Conservation (phyloP, 2,113 vertebrate species). For the Theropithecus gelada region DNA sequence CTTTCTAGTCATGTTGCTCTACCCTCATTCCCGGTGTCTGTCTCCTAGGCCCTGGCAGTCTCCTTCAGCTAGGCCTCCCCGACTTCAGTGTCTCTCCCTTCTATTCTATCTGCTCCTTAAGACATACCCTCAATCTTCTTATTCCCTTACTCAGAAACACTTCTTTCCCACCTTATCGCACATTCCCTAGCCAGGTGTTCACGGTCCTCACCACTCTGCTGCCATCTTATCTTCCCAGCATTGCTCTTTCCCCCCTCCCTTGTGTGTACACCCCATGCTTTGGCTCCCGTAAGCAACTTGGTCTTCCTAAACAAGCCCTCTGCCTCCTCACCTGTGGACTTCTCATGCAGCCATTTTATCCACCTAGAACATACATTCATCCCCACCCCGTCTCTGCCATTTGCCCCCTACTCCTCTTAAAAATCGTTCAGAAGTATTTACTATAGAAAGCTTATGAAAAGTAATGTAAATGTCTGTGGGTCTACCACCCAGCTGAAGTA, state of each 20-base stretch:
- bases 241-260: background rate
- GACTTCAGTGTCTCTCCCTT: background rate
- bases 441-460: background rate
- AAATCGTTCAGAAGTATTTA: background rate
- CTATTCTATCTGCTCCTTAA: background rate
- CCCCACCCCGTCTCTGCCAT: background rate
- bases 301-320: background rate
- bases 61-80: background rate
- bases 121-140: background rate
- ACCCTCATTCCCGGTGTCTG: background rate
- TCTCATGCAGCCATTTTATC: background rate
- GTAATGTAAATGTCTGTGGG: background rate
- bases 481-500: background rate
- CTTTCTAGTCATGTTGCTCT: background rate
- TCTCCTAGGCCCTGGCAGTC: too few species aligned
- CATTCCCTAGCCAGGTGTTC: background rate
- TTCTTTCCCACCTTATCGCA: background rate
- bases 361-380: background rate
- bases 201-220: background rate
- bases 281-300: background rate
- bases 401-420: background rate
- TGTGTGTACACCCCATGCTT: rapidly evolving
- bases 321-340: background rate
- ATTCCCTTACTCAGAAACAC: background rate
- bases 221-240: background rate